These are phyloP conservation scores for Amiota minor DNA, from an alignment of 2,888 invertebrate species.

Conservation along the genomic window DNA sequence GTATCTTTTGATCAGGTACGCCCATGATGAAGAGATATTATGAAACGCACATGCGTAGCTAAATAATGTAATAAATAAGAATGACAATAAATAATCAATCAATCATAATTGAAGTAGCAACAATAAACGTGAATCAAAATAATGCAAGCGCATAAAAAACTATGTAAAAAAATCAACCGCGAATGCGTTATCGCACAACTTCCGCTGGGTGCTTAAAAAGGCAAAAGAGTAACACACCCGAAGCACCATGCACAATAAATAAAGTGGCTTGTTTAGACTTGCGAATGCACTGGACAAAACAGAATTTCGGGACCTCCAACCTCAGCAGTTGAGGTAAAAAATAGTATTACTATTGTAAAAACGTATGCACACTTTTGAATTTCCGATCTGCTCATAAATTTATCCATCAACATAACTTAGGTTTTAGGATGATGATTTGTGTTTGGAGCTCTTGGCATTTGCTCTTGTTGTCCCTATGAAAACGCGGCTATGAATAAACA, in stretches of 20 bases:
- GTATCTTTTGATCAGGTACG: too few relatives aligned
- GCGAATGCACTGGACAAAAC: constrained; percentile 27
- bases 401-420: too few relatives aligned
- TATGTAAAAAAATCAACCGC: constrained; percentile 8
- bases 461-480: too few relatives aligned
- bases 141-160: constrained; percentile 22
- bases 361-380: too few relatives aligned
- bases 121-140: constrained; percentile 64
- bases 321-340: too few relatives aligned
- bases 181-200: constrained; percentile 37
- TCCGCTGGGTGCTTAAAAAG: constrained; percentile 21
- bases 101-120: constrained; percentile 65
- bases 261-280: too few relatives aligned
- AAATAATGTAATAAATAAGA: constrained; percentile 14
- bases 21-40: too few relatives aligned
- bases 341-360: too few relatives aligned
- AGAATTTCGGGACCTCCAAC: neutral
- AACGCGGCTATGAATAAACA: too few relatives aligned
- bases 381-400: too few relatives aligned
- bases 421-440: too few relatives aligned
- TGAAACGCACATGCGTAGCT: constrained; percentile 18
- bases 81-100: constrained; percentile 55
- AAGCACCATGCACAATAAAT: constrained; percentile 47
- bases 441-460: too few relatives aligned
- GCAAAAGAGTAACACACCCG: constrained; percentile 15